Conservation (phyloP, 2,888 invertebrate species). For the Sabatieria punctata region DNA sequence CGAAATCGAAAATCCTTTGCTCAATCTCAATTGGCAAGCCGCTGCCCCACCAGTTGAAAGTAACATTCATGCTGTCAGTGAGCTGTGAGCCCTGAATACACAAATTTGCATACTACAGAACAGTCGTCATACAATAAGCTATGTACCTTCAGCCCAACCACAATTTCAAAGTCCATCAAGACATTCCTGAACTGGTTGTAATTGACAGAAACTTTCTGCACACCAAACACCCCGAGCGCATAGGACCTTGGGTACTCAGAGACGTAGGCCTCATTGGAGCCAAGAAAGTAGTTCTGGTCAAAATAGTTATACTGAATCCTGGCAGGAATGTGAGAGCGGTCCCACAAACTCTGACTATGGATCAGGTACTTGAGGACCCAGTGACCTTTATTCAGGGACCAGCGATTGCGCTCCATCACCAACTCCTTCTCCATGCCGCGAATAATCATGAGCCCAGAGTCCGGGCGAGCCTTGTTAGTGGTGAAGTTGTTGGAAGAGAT, state of each 20-base stretch:
- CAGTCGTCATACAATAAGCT: too few relatives aligned
- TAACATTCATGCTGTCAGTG: slow-evolving; percentile 65
- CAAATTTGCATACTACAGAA: too few relatives aligned
- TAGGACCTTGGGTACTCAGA: slow-evolving; percentile 48
- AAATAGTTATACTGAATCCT: slow-evolving; percentile 28
- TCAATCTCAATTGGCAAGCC: slow-evolving; percentile 52
- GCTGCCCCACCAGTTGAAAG: slow-evolving; percentile 93
- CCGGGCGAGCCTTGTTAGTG: slow-evolving; percentile 55
- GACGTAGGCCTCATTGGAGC: slow-evolving; percentile 10
- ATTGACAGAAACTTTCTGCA: slow-evolving; percentile 77
- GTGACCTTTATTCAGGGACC: slow-evolving; percentile 19
- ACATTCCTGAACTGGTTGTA: slow-evolving; percentile 69
- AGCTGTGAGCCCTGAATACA: slow-evolving; percentile 41
- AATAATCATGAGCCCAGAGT: slow-evolving; percentile 56
- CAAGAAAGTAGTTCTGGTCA: slow-evolving; percentile 18
- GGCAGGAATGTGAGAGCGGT: slow-evolving; percentile 13
- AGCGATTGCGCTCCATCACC: slow-evolving; percentile 45
- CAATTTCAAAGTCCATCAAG: slow-evolving; percentile 58
- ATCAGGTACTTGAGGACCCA: slow-evolving; percentile 25
- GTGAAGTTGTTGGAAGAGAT: slow-evolving; percentile 65
- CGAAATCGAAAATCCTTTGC: slow-evolving; percentile 74
- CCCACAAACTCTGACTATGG: slow-evolving; percentile 17
- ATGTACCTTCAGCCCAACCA: slow-evolving; percentile 51
- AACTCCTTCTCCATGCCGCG: slow-evolving; percentile 91
- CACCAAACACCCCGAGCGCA: slow-evolving; percentile 75